Base-by-base conservation (phyloP, 2,888 invertebrate species). In the Muscina levida region DNA sequence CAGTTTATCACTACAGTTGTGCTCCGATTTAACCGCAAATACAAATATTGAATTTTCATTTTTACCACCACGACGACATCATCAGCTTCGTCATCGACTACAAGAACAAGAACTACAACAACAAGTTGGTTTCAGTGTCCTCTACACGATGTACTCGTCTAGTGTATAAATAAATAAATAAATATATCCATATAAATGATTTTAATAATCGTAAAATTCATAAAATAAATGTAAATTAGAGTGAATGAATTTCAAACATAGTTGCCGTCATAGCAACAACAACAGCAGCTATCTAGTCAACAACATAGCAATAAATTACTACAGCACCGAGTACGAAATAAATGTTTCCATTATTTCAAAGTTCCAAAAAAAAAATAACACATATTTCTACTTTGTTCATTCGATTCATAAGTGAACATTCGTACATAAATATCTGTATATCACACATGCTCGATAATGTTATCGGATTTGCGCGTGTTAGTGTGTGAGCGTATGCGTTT, bases 391-490 rank as follows among this genome's bases (percentile, higher is more conserved):
- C n/a, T n/a, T n/a, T n/a, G n/a, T n/a, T n/a, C n/a, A n/a, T 62
- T 62, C 62, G 17, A 62, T 62, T 42, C 62, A 62, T 22, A 62
- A 62, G 42, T 42, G 42, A 19, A 62, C 31, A 31, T 31, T 5
- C 39, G 17, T 62, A 62, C 62, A 62, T 62, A 62, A 62, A 62
- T 62, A 62, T 62, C 42, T n/a, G n/a, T 62, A 39, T 62, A 62
- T 42, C 62, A 62, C 62, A 62, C 22, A 62, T 22, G 13, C 26
- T 39, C 31, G 13, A 17, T 62, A n/a, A 24, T 31, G 31, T 8
- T 53, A n/a, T n/a, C n/a, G n/a, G n/a, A n/a, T n/a, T n/a, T n/a
- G n/a, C 42, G 19, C 26, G 56, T 26, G 57, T 15, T 26, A 15
- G 17, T 15, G 31, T 15, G 39, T 39, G 59, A 19, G 59, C 39